These are phyloP conservation scores for Mallotus villosus DNA, from an alignment of 2,797 vertebrate genomes.

Conservation along the genomic window DNA sequence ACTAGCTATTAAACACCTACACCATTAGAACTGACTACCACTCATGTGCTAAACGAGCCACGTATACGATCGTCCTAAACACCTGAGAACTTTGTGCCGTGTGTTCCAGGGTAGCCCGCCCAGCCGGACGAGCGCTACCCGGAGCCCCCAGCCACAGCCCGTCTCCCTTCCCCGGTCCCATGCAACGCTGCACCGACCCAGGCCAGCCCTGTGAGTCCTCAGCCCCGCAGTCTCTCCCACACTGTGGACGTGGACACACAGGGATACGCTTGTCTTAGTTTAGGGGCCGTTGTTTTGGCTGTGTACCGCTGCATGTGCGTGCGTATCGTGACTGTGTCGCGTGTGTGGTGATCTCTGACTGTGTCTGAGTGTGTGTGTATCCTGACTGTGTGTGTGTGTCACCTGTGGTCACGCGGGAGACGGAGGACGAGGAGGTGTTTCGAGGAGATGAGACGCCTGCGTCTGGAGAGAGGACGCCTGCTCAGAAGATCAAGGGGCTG, in stretches of 20 bases:
- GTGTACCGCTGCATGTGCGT: neutral
- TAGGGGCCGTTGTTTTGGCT: too few species aligned
- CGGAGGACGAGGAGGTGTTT: slow-evolving; percentile 90
- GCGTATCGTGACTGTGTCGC: neutral
- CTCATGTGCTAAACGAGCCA: too few species aligned
- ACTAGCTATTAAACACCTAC: too few species aligned
- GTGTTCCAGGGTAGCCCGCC: slow-evolving; percentile 54
- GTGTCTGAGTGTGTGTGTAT: neutral
- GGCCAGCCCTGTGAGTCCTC: slow-evolving; percentile 48
- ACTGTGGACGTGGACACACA: neutral
- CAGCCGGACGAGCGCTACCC: slow-evolving; percentile 38
- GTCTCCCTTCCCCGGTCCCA: slow-evolving; percentile 57
- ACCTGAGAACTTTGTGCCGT: slow-evolving; percentile 1
- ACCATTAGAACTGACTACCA: too few species aligned
- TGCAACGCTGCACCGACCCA: slow-evolving; percentile 59
- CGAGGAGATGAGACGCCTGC: slow-evolving; percentile 88
- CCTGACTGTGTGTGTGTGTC: neutral
- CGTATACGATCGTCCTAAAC: neutral
- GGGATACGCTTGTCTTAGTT: neutral
- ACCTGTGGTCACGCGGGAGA: too few species aligned
- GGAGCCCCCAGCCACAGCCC: slow-evolving; percentile 43
- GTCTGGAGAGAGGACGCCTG: slow-evolving; percentile 86
- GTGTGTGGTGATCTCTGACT: too few species aligned
- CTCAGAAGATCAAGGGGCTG: slow-evolving; percentile 90
- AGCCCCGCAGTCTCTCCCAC: neutral